phyloP scores from a whole-genome alignment of 2,888 invertebrate genomes.

The Diaphora mendica region DNA sequence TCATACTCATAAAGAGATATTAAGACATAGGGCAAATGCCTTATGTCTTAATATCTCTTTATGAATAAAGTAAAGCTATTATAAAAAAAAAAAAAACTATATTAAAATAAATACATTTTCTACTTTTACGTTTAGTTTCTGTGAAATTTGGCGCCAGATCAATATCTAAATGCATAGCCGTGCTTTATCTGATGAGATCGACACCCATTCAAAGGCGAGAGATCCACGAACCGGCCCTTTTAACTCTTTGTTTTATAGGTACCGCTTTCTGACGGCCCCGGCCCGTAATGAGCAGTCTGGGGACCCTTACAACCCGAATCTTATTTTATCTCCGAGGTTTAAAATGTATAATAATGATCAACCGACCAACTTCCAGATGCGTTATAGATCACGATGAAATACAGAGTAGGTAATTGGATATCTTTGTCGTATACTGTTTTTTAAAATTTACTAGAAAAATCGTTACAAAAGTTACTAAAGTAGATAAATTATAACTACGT shows the following conservation, averaged over 20 bases:
- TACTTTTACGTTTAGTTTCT: conserved; percentile 65
- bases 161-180: conserved; percentile 63
- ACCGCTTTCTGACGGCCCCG: conserved; percentile 61
- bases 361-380: conserved; percentile 42
- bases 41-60: too few relatives aligned
- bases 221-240: conserved; percentile 65
- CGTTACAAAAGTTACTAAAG: not conserved
- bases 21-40: too few relatives aligned
- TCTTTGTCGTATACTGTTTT: not conserved
- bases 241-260: conserved; percentile 75
- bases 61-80: too few relatives aligned
- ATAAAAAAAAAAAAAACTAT: not conserved
- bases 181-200: conserved; percentile 75
- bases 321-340: conserved; percentile 53
- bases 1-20: not conserved
- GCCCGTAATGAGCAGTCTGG: conserved; percentile 62
- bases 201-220: conserved; percentile 70
- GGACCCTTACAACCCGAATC: conserved; percentile 40
- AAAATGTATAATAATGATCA: conserved; percentile 61
- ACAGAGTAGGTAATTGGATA: not conserved
- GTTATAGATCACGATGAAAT: conserved; percentile 42
- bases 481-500: not conserved
- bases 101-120: conserved; percentile 50
- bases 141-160: conserved; percentile 84
- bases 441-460: not conserved